A percentile compares a stretch with the other conserved stretches of the same genome.
These are phyloP conservation scores for Paralichthys olivaceus DNA, from an alignment of 2,113 vertebrate species.

Conservation along the genomic window DNA sequence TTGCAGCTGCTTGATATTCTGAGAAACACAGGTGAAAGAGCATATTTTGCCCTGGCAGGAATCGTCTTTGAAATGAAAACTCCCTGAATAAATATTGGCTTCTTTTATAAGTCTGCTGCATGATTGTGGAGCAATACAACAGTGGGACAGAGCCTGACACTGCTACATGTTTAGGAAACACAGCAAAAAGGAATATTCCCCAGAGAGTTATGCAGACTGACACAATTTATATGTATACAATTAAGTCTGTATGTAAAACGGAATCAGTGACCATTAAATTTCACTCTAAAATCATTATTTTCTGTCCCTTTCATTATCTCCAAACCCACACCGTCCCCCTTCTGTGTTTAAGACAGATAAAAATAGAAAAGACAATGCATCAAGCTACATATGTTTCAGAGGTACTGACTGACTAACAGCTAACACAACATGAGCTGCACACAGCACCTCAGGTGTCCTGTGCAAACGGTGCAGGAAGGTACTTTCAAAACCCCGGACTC, in stretches of 20 bases:
- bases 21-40: conserved; percentile 32
- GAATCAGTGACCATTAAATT: neutral
- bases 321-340: too few species aligned
- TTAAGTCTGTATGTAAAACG: neutral
- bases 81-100: conserved; percentile 3
- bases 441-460: too few species aligned
- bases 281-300: too few species aligned
- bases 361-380: too few species aligned
- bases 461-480: too few species aligned
- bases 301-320: too few species aligned
- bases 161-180: neutral
- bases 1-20: conserved; percentile 3
- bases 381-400: too few species aligned
- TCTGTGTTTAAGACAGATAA: too few species aligned
- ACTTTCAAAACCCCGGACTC: too few species aligned
- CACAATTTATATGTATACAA: neutral
- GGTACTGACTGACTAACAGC: too few species aligned
- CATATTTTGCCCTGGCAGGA: conserved; percentile 26
- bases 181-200: too few species aligned
- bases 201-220: neutral
- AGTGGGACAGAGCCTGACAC: neutral
- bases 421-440: too few species aligned
- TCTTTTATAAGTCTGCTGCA: conserved; percentile 3
- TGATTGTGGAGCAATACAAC: conserved; percentile 23
- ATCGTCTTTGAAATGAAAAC: conserved; percentile 29